A percentile compares a stretch with the other conserved stretches of the same genome.
Conservation (phyloP, 2,888 invertebrate genomes). For the Lottia gigantea region DNA sequence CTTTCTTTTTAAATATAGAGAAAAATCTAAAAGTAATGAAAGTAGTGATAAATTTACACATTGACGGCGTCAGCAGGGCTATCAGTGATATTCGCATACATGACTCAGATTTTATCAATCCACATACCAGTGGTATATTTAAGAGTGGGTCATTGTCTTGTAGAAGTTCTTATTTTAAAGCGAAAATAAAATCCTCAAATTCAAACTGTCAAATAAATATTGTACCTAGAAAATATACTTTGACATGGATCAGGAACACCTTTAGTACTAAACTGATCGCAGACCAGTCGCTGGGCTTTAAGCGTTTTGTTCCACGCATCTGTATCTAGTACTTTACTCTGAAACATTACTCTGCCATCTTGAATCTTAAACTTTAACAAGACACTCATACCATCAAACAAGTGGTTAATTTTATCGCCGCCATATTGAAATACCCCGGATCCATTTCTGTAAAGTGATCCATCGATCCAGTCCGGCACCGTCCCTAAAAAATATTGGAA, state of each 20-base stretch:
- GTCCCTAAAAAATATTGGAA: constrained; percentile 33
- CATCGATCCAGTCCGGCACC: constrained; percentile 53
- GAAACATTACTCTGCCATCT: constrained; percentile 64
- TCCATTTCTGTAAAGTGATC: constrained; percentile 71
- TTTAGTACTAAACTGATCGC: constrained; percentile 86
- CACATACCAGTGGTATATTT: no score
- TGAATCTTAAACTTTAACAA: constrained; percentile 69
- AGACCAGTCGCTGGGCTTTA: constrained; percentile 78
- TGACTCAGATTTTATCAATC: no score
- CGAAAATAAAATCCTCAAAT: no score
- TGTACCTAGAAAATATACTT: constrained; percentile 67
- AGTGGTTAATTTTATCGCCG: constrained; percentile 74
- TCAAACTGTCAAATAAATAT: no score
- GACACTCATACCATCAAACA: constrained; percentile 90
- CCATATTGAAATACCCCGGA: constrained; percentile 88
- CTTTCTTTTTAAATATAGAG: constrained; percentile 39
- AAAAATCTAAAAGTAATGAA: constrained; percentile 42
- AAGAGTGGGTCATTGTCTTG: no score
- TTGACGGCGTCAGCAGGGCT: no score
- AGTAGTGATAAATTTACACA: background rate
- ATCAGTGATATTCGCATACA: no score
- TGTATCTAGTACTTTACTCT: constrained; percentile 75
- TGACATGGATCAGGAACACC: constrained; percentile 81
- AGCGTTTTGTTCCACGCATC: constrained; percentile 77
- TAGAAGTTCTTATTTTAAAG: no score